phyloP scores from a whole-genome alignment of 2,888 invertebrate species.

The Zhuqinia jingwanae region DNA sequence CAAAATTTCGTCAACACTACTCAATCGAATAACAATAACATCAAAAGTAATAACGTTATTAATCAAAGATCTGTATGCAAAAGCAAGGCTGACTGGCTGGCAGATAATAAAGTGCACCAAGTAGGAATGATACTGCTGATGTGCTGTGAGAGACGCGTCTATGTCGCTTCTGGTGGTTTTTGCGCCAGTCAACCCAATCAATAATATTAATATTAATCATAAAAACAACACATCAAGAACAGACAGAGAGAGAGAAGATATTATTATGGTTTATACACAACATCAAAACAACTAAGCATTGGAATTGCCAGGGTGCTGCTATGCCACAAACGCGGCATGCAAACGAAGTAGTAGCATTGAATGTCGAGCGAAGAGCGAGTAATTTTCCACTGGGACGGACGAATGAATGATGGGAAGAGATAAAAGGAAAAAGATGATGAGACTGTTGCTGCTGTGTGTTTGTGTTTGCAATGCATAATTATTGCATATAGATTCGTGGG shows the following conservation, averaged over 20 bases:
- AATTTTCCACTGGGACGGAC: slow-evolving; percentile 37
- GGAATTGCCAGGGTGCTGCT: slow-evolving; percentile 4
- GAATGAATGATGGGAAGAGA: slow-evolving; percentile 36
- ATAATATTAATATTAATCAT: neutral
- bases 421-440: neutral
- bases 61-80: slow-evolving; percentile 58
- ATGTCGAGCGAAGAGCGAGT: too few relatives aligned
- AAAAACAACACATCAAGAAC: slow-evolving; percentile 9
- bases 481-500: slow-evolving; percentile 3
- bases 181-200: slow-evolving; percentile 41
- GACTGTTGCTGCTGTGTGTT: neutral
- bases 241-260: neutral
- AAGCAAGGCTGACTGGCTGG: slow-evolving; percentile 39
- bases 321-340: neutral
- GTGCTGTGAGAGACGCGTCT: too few relatives aligned
- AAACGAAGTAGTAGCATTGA: neutral
- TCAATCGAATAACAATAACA: slow-evolving; percentile 8
- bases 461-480: neutral
- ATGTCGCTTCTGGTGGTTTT: slow-evolving; percentile 11
- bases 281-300: slow-evolving; percentile 12
- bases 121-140: too few relatives aligned
- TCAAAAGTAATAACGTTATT: slow-evolving; percentile 30
- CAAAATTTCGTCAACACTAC: neutral
- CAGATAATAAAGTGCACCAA: too few relatives aligned
- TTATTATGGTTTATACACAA: too few relatives aligned